Conservation (phyloP, 2,797 vertebrate genomes). For the Pangasius macronema region DNA sequence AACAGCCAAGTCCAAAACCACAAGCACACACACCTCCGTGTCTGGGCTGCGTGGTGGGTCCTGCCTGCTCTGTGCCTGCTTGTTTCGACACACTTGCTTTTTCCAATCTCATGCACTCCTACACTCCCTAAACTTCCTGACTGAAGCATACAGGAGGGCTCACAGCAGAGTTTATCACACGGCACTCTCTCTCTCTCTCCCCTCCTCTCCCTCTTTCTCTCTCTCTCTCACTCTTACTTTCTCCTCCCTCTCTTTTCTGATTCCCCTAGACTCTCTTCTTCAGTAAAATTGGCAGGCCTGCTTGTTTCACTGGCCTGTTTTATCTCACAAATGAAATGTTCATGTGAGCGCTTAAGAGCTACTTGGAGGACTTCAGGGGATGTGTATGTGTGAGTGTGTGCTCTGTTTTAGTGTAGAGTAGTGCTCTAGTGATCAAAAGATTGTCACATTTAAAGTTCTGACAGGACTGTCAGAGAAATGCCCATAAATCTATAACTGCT, state of each 20-base stretch:
- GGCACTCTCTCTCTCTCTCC: slow-evolving; percentile 56
- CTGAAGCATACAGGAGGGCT: slow-evolving; percentile 72
- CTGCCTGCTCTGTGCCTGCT: slow-evolving; percentile 58
- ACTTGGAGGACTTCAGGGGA: slow-evolving; percentile 60
- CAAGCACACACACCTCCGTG: slow-evolving; percentile 52
- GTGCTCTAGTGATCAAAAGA: slow-evolving; percentile 49
- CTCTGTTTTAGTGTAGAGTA: slow-evolving; percentile 51
- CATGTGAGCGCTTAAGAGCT: slow-evolving; percentile 66
- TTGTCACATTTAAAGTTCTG: slow-evolving; percentile 30
- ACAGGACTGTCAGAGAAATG: neutral
- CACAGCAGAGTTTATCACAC: slow-evolving; percentile 74
- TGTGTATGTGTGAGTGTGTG: slow-evolving; percentile 52
- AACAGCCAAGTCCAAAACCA: slow-evolving; percentile 57
- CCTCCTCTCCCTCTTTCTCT: slow-evolving; percentile 34
- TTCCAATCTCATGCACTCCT: slow-evolving; percentile 53
- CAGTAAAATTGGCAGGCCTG: slow-evolving; percentile 69
- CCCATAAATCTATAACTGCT: neutral
- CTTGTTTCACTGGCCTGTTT: slow-evolving; percentile 71
- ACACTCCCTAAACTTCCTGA: slow-evolving; percentile 60
- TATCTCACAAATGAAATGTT: slow-evolving; percentile 81
- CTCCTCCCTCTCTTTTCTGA: slow-evolving; percentile 45
- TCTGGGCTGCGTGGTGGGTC: slow-evolving; percentile 60
- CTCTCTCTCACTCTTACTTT: slow-evolving; percentile 34
- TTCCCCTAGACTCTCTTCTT: slow-evolving; percentile 59
- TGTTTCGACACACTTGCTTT: slow-evolving; percentile 63